A percentile compares a stretch with the other conserved stretches of the same genome.
These are phyloP conservation scores for Ophioninae sp. DNA, from an alignment of 2,888 invertebrate genomes.

Conservation along the genomic window DNA sequence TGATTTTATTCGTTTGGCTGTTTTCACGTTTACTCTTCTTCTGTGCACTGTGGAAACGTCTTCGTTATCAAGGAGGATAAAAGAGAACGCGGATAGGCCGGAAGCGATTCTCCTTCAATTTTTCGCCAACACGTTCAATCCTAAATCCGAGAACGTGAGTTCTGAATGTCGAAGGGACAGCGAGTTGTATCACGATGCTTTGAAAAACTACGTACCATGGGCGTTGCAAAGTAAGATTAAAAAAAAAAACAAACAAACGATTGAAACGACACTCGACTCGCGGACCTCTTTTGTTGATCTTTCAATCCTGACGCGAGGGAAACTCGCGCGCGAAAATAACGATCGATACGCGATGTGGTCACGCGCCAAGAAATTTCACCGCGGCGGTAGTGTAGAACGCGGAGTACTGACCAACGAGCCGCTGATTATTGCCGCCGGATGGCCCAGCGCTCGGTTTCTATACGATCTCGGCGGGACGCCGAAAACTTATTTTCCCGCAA, in stretches of 20 bases:
- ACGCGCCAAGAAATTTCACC: no score
- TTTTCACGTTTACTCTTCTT: neutral
- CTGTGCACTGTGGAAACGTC: neutral
- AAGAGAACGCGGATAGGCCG: constrained; percentile 59
- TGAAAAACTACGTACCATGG: constrained; percentile 72
- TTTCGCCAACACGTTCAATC: constrained; percentile 70
- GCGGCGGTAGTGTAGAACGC: no score
- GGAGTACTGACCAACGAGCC: no score
- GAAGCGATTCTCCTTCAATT: constrained; percentile 69
- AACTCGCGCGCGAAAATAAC: neutral
- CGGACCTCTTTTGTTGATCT: neutral
- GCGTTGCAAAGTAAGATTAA: constrained; percentile 77
- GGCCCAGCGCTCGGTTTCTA: no score
- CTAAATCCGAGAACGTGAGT: constrained; percentile 66
- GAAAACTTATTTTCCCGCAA: no score
- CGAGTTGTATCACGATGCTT: constrained; percentile 68
- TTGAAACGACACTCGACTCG: neutral
- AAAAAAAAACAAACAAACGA: no score
- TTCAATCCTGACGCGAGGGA: neutral
- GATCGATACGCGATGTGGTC: no score
- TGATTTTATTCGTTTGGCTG: neutral
- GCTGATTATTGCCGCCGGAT: no score
- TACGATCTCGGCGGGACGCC: no score
- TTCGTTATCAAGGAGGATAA: neutral
- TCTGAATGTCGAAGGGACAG: constrained; percentile 69